Evolutionary conservation across 2,888 invertebrate genomes (phyloP).

Genomic region (Lamellibrachia satsuma): DNA sequence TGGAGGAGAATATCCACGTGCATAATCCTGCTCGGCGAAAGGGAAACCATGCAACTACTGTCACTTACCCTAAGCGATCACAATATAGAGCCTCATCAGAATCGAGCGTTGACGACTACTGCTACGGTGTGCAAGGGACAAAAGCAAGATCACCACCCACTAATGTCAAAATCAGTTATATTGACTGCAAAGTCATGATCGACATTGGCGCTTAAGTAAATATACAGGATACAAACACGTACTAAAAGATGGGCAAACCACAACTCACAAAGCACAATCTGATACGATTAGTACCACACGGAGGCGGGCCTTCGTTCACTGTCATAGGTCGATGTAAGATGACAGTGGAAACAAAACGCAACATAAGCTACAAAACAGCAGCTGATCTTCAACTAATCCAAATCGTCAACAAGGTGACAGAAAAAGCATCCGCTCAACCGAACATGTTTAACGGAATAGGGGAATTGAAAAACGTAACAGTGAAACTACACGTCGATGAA

Average conservation of each 20-base stretch:
- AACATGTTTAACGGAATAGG: slow-evolving; percentile 26
- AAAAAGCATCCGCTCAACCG: background rate
- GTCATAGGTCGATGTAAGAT: background rate
- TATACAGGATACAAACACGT: background rate
- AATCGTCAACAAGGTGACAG: background rate
- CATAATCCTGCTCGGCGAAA: background rate
- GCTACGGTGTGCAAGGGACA: background rate
- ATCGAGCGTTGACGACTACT: background rate
- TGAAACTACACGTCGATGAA: slow-evolving; percentile 40
- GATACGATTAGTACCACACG: background rate
- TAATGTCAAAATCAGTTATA: background rate
- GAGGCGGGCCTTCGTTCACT: background rate
- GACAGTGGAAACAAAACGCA: background rate
- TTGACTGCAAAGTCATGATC: background rate
- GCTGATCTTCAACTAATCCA: background rate
- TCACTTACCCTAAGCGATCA: background rate
- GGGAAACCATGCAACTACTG: background rate
- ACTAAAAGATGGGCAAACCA: background rate
- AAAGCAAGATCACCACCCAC: background rate
- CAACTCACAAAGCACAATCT: background rate
- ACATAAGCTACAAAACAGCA: background rate
- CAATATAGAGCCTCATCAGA: background rate
- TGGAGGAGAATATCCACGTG: background rate
- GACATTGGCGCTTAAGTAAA: background rate
- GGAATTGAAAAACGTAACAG: slow-evolving; percentile 32